phyloP scores from a whole-genome alignment of 2,888 invertebrate species.

The Syritta pipiens region DNA sequence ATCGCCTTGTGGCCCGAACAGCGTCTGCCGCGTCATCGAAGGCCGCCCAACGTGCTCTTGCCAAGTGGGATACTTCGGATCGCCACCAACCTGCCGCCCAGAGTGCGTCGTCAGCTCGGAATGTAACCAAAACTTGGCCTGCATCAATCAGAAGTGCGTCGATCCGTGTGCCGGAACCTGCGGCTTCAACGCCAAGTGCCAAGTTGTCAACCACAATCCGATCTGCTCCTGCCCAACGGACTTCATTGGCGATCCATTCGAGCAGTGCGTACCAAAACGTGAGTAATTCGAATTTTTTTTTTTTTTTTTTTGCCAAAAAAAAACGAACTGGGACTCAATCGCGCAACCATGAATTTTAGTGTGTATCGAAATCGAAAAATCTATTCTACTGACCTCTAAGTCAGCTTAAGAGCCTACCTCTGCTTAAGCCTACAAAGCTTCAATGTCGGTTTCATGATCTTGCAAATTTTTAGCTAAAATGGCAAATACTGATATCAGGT shows the following conservation, averaged over 20 bases:
- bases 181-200: constrained; percentile 88
- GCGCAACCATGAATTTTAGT: too few species aligned
- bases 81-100: constrained; percentile 88
- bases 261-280: constrained; percentile 82
- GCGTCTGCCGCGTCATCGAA: constrained; percentile 86
- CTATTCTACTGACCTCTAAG: too few species aligned
- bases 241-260: constrained; percentile 88
- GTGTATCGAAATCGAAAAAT: too few species aligned
- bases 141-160: constrained; percentile 87
- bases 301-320: too few species aligned
- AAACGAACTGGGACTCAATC: too few species aligned
- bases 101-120: constrained; percentile 90
- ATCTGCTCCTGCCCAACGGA: constrained; percentile 87
- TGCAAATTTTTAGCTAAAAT: too few species aligned
- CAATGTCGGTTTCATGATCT: too few species aligned
- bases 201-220: constrained; percentile 89
- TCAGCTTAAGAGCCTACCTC: too few species aligned
- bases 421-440: too few species aligned
- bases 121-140: constrained; percentile 87
- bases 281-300: too few species aligned
- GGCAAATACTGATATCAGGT: too few species aligned
- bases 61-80: constrained; percentile 85
- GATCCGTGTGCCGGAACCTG: constrained; percentile 89
- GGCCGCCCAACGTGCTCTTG: constrained; percentile 89
- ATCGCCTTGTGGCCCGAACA: constrained; percentile 89